phyloP scores from a whole-genome alignment of 2,797 vertebrate species.

The Florisuga fusca region DNA sequence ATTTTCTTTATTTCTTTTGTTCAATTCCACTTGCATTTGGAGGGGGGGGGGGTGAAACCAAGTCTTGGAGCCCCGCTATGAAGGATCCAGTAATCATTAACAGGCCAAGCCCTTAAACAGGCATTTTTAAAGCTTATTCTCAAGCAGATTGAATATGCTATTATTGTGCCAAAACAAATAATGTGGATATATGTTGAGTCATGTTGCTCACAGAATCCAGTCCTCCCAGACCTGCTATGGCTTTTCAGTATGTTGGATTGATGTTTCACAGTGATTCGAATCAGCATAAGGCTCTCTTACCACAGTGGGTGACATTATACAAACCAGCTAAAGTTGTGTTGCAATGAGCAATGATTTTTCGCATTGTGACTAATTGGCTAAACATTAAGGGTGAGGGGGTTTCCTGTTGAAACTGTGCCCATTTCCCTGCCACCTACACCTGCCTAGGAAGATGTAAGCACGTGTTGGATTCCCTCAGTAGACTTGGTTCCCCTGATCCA shows the following conservation, averaged over 20 bases:
- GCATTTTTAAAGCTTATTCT: background rate
- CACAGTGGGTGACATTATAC: fast-evolving
- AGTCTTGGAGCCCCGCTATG: background rate
- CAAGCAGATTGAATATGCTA: background rate
- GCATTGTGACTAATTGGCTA: background rate
- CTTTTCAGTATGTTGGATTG: background rate
- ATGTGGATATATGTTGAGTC: background rate
- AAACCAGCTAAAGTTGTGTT: background rate
- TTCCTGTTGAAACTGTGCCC: background rate
- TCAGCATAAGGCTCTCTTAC: background rate
- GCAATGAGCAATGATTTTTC: background rate
- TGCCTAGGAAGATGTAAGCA: background rate
- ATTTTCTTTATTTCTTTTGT: background rate
- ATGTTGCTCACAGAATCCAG: background rate
- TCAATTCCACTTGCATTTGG: background rate
- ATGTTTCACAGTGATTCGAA: background rate
- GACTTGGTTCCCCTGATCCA: background rate
- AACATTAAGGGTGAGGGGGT: background rate
- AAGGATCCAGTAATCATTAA: background rate
- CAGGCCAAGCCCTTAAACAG: background rate
- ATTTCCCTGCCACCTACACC: background rate
- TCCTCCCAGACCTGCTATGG: background rate
- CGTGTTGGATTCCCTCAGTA: background rate
- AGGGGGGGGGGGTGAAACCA: background rate
- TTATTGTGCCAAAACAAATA: background rate